These are phyloP conservation scores for Nebria brevicollis DNA, from an alignment of 2,888 invertebrate genomes.

Conservation along the genomic window DNA sequence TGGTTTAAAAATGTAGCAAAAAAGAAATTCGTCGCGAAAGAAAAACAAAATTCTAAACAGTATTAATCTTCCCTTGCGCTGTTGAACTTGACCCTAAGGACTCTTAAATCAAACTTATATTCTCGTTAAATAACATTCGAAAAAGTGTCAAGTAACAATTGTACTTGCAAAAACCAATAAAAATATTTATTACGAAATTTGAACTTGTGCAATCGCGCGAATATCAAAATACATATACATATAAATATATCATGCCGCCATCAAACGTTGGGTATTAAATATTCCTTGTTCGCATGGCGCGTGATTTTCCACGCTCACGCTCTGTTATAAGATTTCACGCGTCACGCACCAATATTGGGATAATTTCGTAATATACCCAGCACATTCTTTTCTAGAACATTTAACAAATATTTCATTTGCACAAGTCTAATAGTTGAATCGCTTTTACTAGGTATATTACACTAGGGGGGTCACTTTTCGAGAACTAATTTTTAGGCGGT, in stretches of 20 bases:
- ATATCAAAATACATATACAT: background rate
- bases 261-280: background rate
- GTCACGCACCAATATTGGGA: conserved; percentile 1
- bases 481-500: no score
- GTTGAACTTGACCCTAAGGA: no score
- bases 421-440: background rate
- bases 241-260: background rate
- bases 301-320: background rate
- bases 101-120: no score
- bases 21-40: no score
- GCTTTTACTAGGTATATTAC: background rate
- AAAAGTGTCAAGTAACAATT: background rate
- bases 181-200: background rate
- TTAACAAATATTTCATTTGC: background rate
- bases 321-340: background rate
- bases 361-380: background rate
- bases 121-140: no score
- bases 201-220: background rate
- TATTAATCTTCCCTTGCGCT: no score
- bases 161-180: background rate
- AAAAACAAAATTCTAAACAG: no score
- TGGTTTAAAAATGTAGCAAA: no score
- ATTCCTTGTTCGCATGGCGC: background rate
- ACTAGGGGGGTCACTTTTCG: background rate
- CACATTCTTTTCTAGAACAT: background rate